Evolutionary conservation across 1,140 invertebrate species (phyloP).

Genomic region (Tribolium madens): DNA sequence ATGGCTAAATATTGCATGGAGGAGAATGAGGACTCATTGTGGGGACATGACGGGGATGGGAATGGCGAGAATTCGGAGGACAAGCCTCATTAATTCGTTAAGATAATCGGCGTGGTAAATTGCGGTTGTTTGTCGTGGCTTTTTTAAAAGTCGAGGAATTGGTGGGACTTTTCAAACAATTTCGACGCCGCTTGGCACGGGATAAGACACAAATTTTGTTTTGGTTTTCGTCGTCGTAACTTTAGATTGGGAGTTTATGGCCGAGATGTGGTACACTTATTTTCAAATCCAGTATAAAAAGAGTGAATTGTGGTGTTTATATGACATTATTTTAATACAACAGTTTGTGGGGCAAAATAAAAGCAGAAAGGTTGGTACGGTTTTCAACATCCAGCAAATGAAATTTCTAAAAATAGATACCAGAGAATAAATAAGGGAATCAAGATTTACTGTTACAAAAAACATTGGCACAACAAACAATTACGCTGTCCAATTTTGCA

Average conservation of each 20-base stretch:
- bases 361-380: too few species aligned
- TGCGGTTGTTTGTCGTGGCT: constrained; percentile 1
- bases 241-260: not conserved
- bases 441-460: too few species aligned
- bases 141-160: constrained; percentile 2
- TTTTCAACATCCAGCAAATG: too few species aligned
- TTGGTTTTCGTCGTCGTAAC: not conserved
- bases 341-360: too few species aligned
- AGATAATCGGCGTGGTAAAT: constrained; percentile 5
- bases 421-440: too few species aligned
- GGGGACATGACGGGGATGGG: not conserved
- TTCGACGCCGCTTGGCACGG: constrained; percentile 3
- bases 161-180: constrained; percentile 3
- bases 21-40: not conserved
- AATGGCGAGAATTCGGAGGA: constrained; percentile 2
- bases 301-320: not conserved
- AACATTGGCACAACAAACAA: too few species aligned
- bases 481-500: too few species aligned
- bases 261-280: not conserved
- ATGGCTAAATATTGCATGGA: constrained; percentile 35
- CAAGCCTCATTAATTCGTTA: constrained; percentile 18
- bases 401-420: too few species aligned
- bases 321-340: not conserved
- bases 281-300: not conserved
- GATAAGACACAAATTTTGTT: constrained; percentile 13